Conservation (phyloP, 2,797 vertebrate species). For the Lithobates pipiens region DNA sequence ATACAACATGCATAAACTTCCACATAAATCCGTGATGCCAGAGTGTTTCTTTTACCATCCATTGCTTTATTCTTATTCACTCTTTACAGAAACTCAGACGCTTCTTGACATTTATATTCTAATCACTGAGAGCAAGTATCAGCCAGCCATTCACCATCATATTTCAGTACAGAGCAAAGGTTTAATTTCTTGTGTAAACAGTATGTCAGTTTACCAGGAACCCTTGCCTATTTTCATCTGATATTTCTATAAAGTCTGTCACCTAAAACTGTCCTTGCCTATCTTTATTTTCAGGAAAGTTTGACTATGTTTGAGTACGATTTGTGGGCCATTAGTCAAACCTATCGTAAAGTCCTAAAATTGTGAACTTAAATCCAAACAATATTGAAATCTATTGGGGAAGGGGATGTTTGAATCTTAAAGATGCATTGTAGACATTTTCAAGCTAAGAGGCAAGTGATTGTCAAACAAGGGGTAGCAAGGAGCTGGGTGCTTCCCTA, state of each 20-base stretch:
- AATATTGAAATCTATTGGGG: too few relatives aligned
- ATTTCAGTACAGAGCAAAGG: background rate
- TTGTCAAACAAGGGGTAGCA: too few relatives aligned
- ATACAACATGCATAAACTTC: slow-evolving; percentile 57
- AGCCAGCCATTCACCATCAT: slow-evolving; percentile 1
- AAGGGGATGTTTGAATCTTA: too few relatives aligned
- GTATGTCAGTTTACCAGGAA: background rate
- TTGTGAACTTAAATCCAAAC: too few relatives aligned
- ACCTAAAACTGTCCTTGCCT: background rate
- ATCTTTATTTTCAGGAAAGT: background rate
- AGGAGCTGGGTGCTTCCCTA: too few relatives aligned
- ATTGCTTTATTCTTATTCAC: slow-evolving; percentile 31
- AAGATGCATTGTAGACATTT: too few relatives aligned
- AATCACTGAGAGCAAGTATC: slow-evolving; percentile 17
- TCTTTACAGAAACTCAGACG: slow-evolving; percentile 25
- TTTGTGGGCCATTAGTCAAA: too few relatives aligned
- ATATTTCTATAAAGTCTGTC: background rate
- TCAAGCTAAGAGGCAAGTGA: too few relatives aligned
- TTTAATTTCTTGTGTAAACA: background rate
- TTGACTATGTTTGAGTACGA: too few relatives aligned
- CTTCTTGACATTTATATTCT: slow-evolving; percentile 34
- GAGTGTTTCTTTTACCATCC: slow-evolving; percentile 48
- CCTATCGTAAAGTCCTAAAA: too few relatives aligned
- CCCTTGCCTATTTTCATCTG: background rate
- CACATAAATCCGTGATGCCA: slow-evolving; percentile 54